These are phyloP conservation scores for Gymnocephalus cernua DNA, from an alignment of 2,113 vertebrate genomes.

Conservation along the genomic window DNA sequence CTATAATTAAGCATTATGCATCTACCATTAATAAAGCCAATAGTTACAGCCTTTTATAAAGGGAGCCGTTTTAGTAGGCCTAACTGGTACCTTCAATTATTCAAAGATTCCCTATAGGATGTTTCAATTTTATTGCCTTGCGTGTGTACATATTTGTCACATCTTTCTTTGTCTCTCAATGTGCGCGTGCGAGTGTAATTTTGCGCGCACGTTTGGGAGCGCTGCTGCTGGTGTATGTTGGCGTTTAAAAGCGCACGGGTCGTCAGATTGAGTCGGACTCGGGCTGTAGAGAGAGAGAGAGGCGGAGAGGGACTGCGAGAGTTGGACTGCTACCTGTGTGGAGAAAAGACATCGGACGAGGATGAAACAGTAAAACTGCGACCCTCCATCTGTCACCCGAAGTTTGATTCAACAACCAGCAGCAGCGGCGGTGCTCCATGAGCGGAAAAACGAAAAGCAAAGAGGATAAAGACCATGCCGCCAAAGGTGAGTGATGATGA, in stretches of 20 bases:
- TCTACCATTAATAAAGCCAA: not conserved
- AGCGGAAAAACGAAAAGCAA: conserved; percentile 74
- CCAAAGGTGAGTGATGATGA: conserved; percentile 74
- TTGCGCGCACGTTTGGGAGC: conserved; percentile 22
- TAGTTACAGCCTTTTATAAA: not conserved
- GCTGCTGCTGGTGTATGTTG: conserved; percentile 27
- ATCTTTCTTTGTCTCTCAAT: conserved; percentile 34
- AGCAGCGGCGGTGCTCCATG: conserved; percentile 62
- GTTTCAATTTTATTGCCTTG: not conserved
- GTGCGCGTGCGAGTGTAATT: conserved; percentile 8
- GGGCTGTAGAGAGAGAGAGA: conserved; percentile 13
- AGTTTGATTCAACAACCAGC: conserved; percentile 54
- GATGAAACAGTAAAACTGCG: conserved; percentile 45
- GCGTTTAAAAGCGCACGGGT: conserved; percentile 10
- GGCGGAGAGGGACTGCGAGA: conserved; percentile 2
- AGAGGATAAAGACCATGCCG: conserved; percentile 76
- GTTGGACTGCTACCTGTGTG: not conserved
- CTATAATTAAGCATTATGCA: not conserved
- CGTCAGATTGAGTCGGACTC: conserved; percentile 10
- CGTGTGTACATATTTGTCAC: not conserved
- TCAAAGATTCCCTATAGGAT: too few species aligned
- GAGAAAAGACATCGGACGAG: not conserved
- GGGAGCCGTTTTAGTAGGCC: not conserved
- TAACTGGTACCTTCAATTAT: not conserved
- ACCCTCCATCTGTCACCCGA: conserved; percentile 36